Conservation (phyloP, 2,797 vertebrate species). For the Danio albolineatus region DNA sequence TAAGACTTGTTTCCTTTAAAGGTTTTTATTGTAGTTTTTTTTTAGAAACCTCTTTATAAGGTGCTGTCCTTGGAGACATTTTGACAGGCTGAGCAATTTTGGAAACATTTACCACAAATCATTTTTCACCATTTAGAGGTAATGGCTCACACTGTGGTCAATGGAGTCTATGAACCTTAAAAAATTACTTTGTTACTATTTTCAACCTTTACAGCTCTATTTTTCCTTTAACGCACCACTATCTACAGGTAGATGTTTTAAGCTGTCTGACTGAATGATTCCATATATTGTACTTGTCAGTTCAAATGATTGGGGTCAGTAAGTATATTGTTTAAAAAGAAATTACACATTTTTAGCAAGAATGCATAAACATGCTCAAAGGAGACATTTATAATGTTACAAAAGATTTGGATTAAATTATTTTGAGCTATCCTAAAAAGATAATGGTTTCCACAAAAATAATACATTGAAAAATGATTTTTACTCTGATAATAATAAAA, state of each 20-base stretch:
- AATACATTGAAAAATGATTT: no score
- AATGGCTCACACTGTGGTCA: neutral
- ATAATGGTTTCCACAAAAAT: no score
- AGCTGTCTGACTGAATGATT: neutral
- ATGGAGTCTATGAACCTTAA: neutral
- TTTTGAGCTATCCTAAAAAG: no score
- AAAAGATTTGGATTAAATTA: no score
- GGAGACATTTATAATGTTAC: no score
- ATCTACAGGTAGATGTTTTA: neutral
- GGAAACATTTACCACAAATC: neutral
- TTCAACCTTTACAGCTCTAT: neutral
- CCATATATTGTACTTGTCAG: neutral
- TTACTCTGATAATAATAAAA: no score
- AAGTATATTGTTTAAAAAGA: no score
- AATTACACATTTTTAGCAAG: no score
- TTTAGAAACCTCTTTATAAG: neutral
- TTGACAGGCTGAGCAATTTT: conserved; percentile 4
- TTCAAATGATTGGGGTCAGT: neutral
- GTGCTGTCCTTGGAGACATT: conserved; percentile 1
- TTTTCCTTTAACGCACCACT: neutral
- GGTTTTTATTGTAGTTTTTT: neutral
- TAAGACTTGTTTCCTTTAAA: neutral
- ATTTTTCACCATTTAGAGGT: neutral
- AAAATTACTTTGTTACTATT: neutral
- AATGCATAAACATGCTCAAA: no score